Percentiles rank a stretch among this genome's conserved stretches.
Evolutionary conservation across 2,797 vertebrate species (phyloP).

Genomic region (Natrix natrix): DNA sequence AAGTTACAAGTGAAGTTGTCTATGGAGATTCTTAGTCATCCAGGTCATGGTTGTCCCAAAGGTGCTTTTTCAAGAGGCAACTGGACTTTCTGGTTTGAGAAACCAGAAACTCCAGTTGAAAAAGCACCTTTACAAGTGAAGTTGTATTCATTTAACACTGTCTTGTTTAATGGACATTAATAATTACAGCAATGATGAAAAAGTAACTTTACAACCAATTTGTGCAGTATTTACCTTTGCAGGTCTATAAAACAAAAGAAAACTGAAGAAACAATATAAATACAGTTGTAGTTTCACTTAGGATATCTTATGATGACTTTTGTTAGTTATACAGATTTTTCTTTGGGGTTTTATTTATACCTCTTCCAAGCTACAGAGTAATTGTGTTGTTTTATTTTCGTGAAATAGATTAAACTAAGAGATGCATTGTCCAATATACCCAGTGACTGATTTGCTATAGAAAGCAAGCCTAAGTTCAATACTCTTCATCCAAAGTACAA

Average conservation of each 20-base stretch:
- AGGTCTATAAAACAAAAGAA: neutral
- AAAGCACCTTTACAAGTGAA: neutral
- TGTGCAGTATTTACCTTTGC: neutral
- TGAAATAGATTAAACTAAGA: neutral
- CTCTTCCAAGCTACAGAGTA: neutral
- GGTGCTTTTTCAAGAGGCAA: too few relatives aligned
- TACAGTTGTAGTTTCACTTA: neutral
- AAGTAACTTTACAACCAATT: neutral
- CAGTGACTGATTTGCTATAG: neutral
- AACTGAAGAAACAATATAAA: neutral
- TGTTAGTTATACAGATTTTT: neutral
- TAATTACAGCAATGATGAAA: neutral
- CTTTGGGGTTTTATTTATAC: neutral
- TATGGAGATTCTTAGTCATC: too few relatives aligned
- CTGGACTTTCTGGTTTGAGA: too few relatives aligned
- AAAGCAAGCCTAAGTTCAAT: neutral
- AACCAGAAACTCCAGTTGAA: too few relatives aligned
- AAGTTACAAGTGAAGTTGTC: neutral
- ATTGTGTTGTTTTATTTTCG: neutral
- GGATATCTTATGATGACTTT: neutral
- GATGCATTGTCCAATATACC: neutral
- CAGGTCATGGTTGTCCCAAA: too few relatives aligned
- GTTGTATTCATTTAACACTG: neutral
- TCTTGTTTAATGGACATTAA: neutral
- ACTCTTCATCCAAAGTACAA: neutral